Conservation (phyloP, 1,140 invertebrate species). For the Caerostris darwini region DNA sequence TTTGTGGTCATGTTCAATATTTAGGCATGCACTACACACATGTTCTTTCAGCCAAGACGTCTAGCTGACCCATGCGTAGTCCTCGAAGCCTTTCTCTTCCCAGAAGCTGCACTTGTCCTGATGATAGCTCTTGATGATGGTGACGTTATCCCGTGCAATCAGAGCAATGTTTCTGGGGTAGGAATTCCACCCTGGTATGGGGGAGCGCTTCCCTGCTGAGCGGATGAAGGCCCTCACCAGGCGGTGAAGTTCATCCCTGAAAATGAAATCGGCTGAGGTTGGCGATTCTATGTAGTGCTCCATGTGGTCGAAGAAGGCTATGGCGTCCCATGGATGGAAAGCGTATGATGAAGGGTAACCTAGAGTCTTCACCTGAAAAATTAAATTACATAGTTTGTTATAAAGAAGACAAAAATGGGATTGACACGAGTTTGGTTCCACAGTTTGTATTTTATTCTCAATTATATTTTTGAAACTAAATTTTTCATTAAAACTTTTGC, state of each 20-base stretch:
- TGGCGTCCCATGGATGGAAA: conserved; percentile 78
- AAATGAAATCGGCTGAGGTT: conserved; percentile 58
- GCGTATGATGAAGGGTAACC: conserved; percentile 76
- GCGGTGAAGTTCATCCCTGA: conserved; percentile 75
- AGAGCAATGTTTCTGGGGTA: conserved; percentile 65
- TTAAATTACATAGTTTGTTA: too few species aligned
- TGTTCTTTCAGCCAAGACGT: background rate
- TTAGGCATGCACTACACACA: background rate
- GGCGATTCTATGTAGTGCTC: conserved; percentile 78
- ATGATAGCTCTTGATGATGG: conserved; percentile 62
- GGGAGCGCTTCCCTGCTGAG: background rate
- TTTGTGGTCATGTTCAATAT: background rate
- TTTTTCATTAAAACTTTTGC: too few species aligned
- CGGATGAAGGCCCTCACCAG: conserved; percentile 76
- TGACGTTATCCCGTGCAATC: conserved; percentile 61
- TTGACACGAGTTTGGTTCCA: background rate
- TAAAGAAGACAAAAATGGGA: background rate
- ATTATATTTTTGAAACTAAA: too few species aligned
- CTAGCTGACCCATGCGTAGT: conserved; percentile 78
- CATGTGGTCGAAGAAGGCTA: conserved; percentile 79
- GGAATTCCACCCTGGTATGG: conserved; percentile 29
- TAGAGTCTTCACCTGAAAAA: conserved; percentile 75
- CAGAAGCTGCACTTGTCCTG: conserved; percentile 74
- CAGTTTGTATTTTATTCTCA: too few species aligned
- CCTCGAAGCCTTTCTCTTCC: conserved; percentile 72